A percentile compares a stretch with the other conserved stretches of the same genome.
Evolutionary conservation across 2,888 invertebrate species (phyloP).

Genomic region (Cancer borealis): DNA sequence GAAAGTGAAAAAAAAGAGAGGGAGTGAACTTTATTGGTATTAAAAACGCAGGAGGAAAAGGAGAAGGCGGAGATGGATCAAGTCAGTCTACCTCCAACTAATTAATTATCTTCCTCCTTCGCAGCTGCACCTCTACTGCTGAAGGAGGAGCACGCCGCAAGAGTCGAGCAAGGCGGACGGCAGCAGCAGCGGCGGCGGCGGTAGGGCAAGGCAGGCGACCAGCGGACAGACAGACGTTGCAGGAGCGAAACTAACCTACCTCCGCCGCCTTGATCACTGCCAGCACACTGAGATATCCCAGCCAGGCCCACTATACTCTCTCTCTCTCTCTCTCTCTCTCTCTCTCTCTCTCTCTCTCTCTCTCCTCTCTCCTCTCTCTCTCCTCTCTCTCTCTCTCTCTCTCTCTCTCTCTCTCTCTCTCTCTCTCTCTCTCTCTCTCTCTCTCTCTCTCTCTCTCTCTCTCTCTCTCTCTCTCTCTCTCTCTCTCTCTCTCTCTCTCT

Average conservation of each 20-base stretch:
- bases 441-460: constrained; percentile 37
- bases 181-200: background rate
- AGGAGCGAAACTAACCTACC: background rate
- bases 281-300: constrained; percentile 5
- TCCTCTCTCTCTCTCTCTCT: constrained; percentile 33
- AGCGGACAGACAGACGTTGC: background rate
- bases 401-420: background rate
- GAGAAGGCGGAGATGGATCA: no score
- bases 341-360: constrained; percentile 32
- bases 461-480: constrained; percentile 25
- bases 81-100: no score
- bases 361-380: background rate
- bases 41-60: no score
- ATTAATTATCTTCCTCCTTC: no score
- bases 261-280: background rate
- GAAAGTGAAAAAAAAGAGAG: no score
- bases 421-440: background rate
- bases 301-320: background rate
- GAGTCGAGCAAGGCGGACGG: no score
- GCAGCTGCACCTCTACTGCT: no score
- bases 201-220: background rate
- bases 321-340: constrained; percentile 37
- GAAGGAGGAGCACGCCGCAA: background rate
- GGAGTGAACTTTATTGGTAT: no score
- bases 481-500: constrained; percentile 17